Conservation (phyloP, 2,113 vertebrate genomes). For the Nerophis ophidion region DNA sequence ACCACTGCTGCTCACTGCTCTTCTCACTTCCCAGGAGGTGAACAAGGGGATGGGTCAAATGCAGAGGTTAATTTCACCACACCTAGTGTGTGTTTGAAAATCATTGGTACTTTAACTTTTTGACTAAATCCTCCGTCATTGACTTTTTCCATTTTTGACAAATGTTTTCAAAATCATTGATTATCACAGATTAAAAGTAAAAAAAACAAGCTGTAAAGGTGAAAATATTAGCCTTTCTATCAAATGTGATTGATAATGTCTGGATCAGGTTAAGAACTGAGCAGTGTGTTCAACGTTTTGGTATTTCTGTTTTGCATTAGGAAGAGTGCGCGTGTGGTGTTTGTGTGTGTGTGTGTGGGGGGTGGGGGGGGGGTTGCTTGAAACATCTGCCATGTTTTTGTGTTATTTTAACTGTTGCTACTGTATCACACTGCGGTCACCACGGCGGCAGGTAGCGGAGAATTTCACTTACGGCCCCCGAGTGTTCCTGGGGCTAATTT, state of each 20-base stretch:
- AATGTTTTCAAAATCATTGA: constrained; percentile 14
- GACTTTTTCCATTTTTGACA: constrained; percentile 10
- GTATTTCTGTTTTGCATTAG: constrained; percentile 65
- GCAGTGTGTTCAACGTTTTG: constrained; percentile 27
- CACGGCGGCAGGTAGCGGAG: constrained; percentile 68
- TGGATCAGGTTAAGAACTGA: constrained; percentile 29
- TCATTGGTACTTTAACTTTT: too few relatives aligned
- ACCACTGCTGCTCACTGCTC: too few relatives aligned
- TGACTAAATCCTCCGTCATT: constrained; percentile 1
- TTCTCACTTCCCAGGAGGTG: too few relatives aligned
- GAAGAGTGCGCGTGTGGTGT: constrained; percentile 18
- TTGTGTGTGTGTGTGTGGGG: too few relatives aligned
- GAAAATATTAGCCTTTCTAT: constrained; percentile 17
- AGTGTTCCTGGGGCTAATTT: constrained; percentile 66
- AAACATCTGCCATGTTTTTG: constrained; percentile 67
- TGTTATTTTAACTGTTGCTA: constrained; percentile 75
- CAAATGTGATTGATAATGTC: constrained; percentile 23
- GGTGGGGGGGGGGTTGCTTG: constrained; percentile 34
- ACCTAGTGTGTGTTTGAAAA: too few relatives aligned
- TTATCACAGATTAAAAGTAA: constrained; percentile 13
- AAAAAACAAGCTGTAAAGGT: constrained; percentile 14
- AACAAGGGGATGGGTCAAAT: too few relatives aligned
- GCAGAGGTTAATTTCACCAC: too few relatives aligned
- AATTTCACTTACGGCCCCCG: constrained; percentile 58
- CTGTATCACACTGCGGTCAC: constrained; percentile 71